Evolutionary conservation across 2,797 vertebrate genomes (phyloP).

Genomic region (Dendrocincla tyrannina): DNA sequence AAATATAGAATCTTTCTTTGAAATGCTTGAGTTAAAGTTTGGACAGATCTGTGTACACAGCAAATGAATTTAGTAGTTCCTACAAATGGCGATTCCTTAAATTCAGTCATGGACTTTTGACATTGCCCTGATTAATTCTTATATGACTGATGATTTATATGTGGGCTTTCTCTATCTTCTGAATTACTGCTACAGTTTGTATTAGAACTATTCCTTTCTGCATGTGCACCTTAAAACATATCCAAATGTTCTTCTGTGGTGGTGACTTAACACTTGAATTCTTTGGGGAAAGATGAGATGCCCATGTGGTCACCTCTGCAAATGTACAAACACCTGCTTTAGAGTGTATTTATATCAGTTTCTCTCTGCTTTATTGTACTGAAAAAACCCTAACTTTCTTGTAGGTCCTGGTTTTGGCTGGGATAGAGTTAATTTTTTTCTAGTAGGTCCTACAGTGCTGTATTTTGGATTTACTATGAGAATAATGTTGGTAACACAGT

Average conservation of each 20-base stretch:
- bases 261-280: background rate
- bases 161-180: background rate
- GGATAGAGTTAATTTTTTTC: background rate
- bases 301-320: background rate
- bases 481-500: rapidly evolving
- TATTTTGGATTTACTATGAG: background rate
- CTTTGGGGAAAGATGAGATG: background rate
- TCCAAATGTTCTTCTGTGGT: background rate
- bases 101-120: background rate
- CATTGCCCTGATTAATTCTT: background rate
- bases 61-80: background rate
- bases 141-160: background rate
- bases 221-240: background rate
- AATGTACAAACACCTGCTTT: background rate
- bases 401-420: background rate
- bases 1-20: background rate
- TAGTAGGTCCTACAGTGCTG: background rate
- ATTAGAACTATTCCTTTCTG: background rate
- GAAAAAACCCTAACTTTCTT: background rate
- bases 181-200: background rate
- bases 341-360: background rate
- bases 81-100: background rate
- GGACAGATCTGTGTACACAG: background rate
- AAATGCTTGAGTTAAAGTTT: background rate
- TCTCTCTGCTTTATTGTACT: background rate